Base-by-base conservation (phyloP, 2,797 vertebrate genomes). In the Scarus forsteni region DNA sequence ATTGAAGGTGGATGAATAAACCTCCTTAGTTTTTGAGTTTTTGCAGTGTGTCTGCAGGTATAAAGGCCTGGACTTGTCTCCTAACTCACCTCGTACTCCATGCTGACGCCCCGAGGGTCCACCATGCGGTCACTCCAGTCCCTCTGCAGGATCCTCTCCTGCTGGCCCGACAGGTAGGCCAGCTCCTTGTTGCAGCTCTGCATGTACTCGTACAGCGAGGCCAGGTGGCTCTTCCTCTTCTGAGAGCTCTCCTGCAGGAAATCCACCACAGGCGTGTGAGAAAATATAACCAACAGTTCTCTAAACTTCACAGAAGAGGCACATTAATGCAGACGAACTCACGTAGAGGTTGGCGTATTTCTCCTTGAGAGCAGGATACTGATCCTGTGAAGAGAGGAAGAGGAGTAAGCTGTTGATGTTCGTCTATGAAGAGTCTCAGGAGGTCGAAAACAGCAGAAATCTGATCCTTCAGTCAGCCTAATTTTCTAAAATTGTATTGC, bases 101-200 rank as follows among this genome's bases (percentile, higher is more conserved):
- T 93, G 39, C 95, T 94, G 63, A 96, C 67, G 0, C 93, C 92
- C 0, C 76, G 71, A 0, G 93, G 83, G 10, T 98, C 96, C 0
- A 60, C 36, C 92, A 97, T 96, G 58, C 93, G 94, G 74, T 99
- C 97, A 1, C 97, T 99, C 97, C 97, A 99, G 92, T 99, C 97
- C 78, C 94, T 95, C 83, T 92, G 93, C 75, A 96, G 85, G 86
- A 98, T 95, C 84, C 80, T 91, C 13, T 94, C 95, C 93, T 98
- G 95, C 87, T 96, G 95, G 0, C 95, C 92, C 0, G 87, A 94
- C 90, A 98, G 93, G 86, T 93, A 94, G 15, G 79, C 50, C 88
- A 97, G 91, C 93, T 98, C 96, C 84, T 96, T 97, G 3, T 84
- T 95, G 93, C 96, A 98, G 90, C 90, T 92, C 85, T 98, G 96